Conservation (phyloP, 2,888 invertebrate species). For the Protonemura montana region DNA sequence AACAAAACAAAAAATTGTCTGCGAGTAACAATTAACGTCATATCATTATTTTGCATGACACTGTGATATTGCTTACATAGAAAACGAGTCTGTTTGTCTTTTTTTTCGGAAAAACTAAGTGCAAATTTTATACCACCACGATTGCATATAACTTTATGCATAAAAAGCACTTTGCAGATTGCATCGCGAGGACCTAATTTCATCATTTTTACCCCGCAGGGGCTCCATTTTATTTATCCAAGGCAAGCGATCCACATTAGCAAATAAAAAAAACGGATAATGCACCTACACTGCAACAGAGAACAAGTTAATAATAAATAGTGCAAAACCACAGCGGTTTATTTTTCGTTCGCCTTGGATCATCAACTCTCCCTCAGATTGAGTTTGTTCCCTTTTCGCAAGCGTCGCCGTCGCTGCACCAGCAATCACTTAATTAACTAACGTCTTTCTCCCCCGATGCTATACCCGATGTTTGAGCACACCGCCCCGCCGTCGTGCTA, state of each 20-base stretch:
- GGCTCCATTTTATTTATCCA: no score
- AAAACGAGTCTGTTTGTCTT: background rate
- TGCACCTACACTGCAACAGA: no score
- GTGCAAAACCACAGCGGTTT: background rate
- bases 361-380: background rate
- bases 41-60: background rate
- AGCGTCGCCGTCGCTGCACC: background rate
- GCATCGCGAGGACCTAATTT: no score
- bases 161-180: no score
- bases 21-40: background rate
- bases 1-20: background rate
- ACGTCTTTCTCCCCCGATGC: background rate
- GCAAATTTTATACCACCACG: background rate
- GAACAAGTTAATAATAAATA: background rate
- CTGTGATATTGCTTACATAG: background rate
- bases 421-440: conserved; percentile 1
- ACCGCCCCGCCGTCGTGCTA: background rate
- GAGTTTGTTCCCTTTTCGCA: background rate
- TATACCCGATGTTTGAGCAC: no score
- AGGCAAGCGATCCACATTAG: no score
- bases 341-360: background rate
- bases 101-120: background rate
- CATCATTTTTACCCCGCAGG: no score
- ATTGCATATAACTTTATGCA: background rate
- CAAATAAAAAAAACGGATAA: no score